phyloP scores from a whole-genome alignment of 2,113 vertebrate species.

The cat (Felis catus) region F.catus_Fca126_mat1.0 CM031426.1:27242001-27242500 shows the following conservation, averaged over 20 bases:
- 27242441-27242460: neutral
- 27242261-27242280: neutral
- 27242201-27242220: too few species aligned
- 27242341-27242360: neutral
- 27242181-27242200: neutral
- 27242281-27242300: neutral
- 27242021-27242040: neutral
- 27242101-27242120: neutral
- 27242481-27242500: neutral
- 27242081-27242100: neutral
- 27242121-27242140: neutral
- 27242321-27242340: neutral
- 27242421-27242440: neutral
- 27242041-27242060: neutral
- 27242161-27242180: neutral
- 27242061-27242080: neutral
- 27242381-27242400: neutral
- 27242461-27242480: neutral
- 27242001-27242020: neutral
- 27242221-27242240: neutral
- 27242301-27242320: neutral
- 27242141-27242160: neutral
- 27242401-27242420: neutral
- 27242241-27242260: rapidly evolving
- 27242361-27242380: too few species aligned